Evolutionary conservation across 2,888 invertebrate species (phyloP), one percentile per base, ranked within the genome.

Genomic region (Helobdella robusta): DNA sequence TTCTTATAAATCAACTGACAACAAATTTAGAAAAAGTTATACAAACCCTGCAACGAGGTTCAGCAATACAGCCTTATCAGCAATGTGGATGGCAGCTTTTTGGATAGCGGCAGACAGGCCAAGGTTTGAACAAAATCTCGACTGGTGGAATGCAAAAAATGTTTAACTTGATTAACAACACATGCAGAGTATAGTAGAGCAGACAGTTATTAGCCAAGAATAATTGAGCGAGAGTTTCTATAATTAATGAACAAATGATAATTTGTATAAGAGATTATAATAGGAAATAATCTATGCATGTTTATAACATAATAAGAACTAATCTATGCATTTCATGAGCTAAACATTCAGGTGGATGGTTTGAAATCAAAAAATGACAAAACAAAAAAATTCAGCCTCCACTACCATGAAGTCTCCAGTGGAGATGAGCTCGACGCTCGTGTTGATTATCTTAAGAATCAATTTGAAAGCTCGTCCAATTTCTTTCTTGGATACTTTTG

Each of bases 401-500:
- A n/a, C 48, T 32, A 93, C 94, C 97, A 99, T 98, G 79, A 98
- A 98, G 78, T 99, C 98, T 0, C 91, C 94, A 0, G 95, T 97
- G 0, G 95, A 98, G 67, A 98, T 97, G 66, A 94, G 85, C 77
- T 95, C 94, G 6, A 98, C 93, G 36, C 90, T 94, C 0, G 97
- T 98, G 78, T 95, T 93, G 62, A 98, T 82, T 0, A 91, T 93
- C 78, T 94, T 94, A 46, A 97, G 82, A 68, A 98, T 98, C 50
- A 97, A 81, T 76, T 97, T 97, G 81, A 98, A 99, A 78, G 97
- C 97, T 71, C 95, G 83, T 0, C 98, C 98, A 67, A 98, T 98
- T 82, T 99, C 98, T 75, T 97, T 94, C 82, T 98, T 98, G 75
- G 95, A 94, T 66, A 98, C 92, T 83, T 92, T 93, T 76, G 95